Base-by-base conservation (phyloP, 2,888 invertebrate genomes). In the Theristus sp. region DNA sequence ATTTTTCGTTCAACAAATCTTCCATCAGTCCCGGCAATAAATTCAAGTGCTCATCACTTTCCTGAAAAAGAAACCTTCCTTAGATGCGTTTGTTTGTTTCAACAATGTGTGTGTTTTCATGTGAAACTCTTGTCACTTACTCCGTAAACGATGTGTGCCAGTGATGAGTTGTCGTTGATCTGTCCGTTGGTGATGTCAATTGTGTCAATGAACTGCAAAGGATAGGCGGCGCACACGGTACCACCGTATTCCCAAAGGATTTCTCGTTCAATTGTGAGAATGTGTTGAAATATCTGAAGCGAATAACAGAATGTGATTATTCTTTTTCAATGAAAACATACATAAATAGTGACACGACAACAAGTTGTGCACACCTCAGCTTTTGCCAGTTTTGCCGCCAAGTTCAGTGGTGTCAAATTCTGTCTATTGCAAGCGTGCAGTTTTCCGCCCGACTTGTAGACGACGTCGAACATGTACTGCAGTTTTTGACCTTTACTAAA, bases 151-250 rank as follows among this genome's bases (percentile, higher is more conserved):
- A 94, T 91, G 61, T 94, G 82, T 79, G 93, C 91, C 28, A 96
- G 78, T 0, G 90, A 94, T 0, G 93, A 94, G 72, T 88, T 87
- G 73, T 88, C 89, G 73, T 88, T 89, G n/a, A 96, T 90, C 64
- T 86, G 83, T 2, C 91, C 91, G 13, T 87, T 88, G 71, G 83
- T 82, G 2, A 84, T 84, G 70, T 91, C 88, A 64, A 96, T 96
- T 0, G 94, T 94, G 72, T 98, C 96, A 46, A 94, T 86, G 76
- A 89, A 87, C 0, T 86, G 84, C 58, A 98, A 77, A 0, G 96
- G 94, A 77, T 96, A 96, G 0, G 94, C 94, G 0, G 94, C 93
- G 74, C 93, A 96, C 0, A 91, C 91, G 2, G 96, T 89, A 64
- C 75, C 77, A 72, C 89, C 90, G 66, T 90, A 86, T 75, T 91